A percentile compares a stretch with the other conserved stretches of the same genome.
Evolutionary conservation across 2,113 vertebrate species (phyloP).

Genomic region (Atlantisia rogersi): DNA sequence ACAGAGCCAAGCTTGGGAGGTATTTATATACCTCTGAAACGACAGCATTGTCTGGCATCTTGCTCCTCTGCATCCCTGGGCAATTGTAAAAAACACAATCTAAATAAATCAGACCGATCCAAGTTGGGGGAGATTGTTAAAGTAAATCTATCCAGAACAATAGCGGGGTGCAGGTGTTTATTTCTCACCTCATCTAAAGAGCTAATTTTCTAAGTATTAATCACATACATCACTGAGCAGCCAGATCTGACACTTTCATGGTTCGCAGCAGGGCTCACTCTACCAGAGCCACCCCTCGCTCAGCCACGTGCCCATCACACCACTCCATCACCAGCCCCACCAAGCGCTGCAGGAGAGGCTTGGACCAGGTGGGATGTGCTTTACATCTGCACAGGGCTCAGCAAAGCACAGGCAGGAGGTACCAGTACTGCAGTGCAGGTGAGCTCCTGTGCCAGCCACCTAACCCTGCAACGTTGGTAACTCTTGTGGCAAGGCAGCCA

Average conservation of each 20-base stretch:
- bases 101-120: neutral
- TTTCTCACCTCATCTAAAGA: neutral
- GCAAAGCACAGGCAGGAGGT: rapidly evolving
- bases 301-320: rapidly evolving
- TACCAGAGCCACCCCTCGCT: neutral
- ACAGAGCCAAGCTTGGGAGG: neutral
- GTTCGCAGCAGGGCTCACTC: rapidly evolving
- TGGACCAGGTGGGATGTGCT: rapidly evolving
- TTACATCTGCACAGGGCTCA: no score
- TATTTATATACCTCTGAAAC: neutral
- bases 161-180: neutral
- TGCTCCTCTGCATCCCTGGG: neutral
- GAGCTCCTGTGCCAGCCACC: rapidly evolving
- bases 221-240: rapidly evolving
- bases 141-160: neutral
- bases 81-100: neutral
- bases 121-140: neutral
- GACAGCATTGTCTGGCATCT: neutral
- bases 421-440: rapidly evolving
- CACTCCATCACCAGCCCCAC: neutral
- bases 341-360: no score
- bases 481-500: rapidly evolving
- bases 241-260: rapidly evolving
- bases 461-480: rapidly evolving
- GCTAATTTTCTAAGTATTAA: neutral